Conservation (phyloP, 2,888 invertebrate genomes). For the Trachelus stipa region DNA sequence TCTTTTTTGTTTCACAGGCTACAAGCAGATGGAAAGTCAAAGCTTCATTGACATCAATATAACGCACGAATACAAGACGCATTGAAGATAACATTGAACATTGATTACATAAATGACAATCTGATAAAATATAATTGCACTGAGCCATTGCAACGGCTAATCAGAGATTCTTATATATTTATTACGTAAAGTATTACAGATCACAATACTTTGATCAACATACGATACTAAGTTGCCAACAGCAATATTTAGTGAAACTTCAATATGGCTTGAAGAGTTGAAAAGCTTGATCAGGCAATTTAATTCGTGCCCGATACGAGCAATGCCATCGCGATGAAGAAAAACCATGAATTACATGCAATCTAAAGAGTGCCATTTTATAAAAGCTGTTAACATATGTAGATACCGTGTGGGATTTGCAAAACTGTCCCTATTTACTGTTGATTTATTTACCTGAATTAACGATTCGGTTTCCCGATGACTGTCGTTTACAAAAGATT, state of each 20-base stretch:
- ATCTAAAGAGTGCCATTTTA: background rate
- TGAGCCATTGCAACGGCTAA: background rate
- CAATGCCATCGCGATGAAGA: background rate
- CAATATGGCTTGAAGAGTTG: background rate
- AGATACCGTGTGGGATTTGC: background rate
- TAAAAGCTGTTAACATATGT: background rate
- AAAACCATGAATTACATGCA: background rate
- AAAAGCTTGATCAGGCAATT: background rate
- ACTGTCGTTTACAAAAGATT: conserved; percentile 55
- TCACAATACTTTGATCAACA: background rate
- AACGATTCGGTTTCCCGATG: conserved; percentile 47
- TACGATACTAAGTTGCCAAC: background rate
- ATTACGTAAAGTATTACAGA: background rate
- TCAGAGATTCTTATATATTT: background rate
- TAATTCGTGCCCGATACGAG: background rate
- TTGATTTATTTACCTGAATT: conserved; percentile 49
- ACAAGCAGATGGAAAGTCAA: background rate
- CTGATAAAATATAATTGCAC: background rate
- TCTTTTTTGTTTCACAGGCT: background rate
- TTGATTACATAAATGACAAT: background rate
- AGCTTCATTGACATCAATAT: background rate
- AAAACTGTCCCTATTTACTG: background rate
- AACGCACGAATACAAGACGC: background rate
- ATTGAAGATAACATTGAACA: background rate
- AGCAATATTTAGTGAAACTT: background rate